These are phyloP conservation scores for Epicampocera succincta DNA, from an alignment of 2,888 invertebrate genomes.

Conservation along the genomic window DNA sequence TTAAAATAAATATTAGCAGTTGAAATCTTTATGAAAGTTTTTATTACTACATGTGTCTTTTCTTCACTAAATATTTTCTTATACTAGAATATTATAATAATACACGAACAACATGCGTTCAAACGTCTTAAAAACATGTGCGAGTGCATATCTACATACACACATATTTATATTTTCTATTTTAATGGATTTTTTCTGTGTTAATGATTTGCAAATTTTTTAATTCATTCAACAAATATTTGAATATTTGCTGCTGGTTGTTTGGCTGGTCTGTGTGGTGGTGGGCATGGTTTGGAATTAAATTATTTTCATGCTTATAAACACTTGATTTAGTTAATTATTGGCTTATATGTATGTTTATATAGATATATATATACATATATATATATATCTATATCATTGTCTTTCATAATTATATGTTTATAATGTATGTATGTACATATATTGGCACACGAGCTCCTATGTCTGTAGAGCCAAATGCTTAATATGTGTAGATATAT, in stretches of 20 bases:
- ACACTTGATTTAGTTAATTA: constrained; percentile 10
- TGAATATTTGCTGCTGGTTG: constrained; percentile 22
- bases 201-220: constrained; percentile 42
- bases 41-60: constrained; percentile 1
- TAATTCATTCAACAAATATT: constrained; percentile 35
- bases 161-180: not conserved
- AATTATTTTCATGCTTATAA: constrained; percentile 8
- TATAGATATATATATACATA: constrained; percentile 7
- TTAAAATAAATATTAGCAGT: not conserved
- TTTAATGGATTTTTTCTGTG: constrained; percentile 20
- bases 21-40: constrained; percentile 5
- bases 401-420: no score
- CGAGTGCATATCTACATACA: no score
- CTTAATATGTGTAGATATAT: no score
- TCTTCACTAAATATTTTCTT: constrained; percentile 11
- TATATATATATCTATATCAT: not conserved
- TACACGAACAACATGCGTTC: not conserved
- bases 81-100: constrained; percentile 12
- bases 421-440: no score
- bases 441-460: no score
- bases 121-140: not conserved
- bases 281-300: constrained; percentile 12
- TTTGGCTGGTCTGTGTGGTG: no score
- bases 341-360: no score
- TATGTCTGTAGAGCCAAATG: no score